Percentiles rank a stretch among this genome's conserved stretches.
phyloP scores from a whole-genome alignment of 2,797 vertebrate species.

The Babyrousa celebensis region DNA sequence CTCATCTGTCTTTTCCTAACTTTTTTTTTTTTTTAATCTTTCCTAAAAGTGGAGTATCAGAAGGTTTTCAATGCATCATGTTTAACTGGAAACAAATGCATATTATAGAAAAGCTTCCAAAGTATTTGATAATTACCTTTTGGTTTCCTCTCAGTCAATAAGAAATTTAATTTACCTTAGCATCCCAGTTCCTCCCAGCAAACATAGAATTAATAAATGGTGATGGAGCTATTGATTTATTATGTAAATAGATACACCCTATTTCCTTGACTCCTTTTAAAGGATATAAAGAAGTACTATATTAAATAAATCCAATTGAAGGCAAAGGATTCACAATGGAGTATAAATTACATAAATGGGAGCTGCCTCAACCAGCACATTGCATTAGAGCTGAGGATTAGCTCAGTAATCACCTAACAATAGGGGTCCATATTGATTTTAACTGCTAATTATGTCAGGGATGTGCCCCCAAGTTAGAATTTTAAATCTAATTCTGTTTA shows the following conservation, averaged over 20 bases:
- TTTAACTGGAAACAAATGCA: slow-evolving; percentile 25
- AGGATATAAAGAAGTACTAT: slow-evolving; percentile 46
- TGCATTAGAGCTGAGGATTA: slow-evolving; percentile 66
- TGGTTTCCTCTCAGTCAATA: slow-evolving; percentile 52
- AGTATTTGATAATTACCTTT: slow-evolving; percentile 62
- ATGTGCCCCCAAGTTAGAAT: slow-evolving; percentile 63
- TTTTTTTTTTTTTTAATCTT: neutral
- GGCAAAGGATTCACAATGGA: slow-evolving; percentile 61
- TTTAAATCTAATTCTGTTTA: slow-evolving; percentile 77
- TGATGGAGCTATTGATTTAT: slow-evolving; percentile 68
- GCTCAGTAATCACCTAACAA: slow-evolving; percentile 62
- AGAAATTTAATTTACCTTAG: slow-evolving; percentile 69
- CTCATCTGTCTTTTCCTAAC: neutral
- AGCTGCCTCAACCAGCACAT: slow-evolving; percentile 31
- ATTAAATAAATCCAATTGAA: slow-evolving; percentile 71
- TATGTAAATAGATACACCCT: slow-evolving; percentile 23
- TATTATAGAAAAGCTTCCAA: slow-evolving; percentile 46
- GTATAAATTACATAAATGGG: slow-evolving; percentile 70
- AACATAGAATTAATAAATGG: slow-evolving; percentile 76
- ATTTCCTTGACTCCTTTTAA: slow-evolving; percentile 70
- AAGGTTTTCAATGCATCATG: neutral
- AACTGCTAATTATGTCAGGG: slow-evolving; percentile 72
- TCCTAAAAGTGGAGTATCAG: slow-evolving; percentile 6
- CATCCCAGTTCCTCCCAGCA: slow-evolving; percentile 15
- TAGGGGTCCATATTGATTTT: slow-evolving; percentile 74